Conservation (phyloP, 2,888 invertebrate species). For the Cantharis rufa region DNA sequence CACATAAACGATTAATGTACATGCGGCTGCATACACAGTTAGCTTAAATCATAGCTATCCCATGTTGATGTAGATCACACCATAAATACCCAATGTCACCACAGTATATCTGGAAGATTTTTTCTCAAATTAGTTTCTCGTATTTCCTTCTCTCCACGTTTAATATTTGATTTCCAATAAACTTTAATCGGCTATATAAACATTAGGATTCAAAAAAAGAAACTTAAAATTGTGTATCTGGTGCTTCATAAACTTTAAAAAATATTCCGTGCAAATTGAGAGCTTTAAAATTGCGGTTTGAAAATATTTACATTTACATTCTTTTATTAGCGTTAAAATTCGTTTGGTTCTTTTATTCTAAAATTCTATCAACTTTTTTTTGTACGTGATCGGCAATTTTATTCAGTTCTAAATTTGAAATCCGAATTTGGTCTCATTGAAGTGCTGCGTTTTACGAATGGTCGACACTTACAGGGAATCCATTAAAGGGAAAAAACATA, state of each 20-base stretch:
- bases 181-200: not conserved
- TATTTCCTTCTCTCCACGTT: not conserved
- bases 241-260: not conserved
- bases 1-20: not conserved
- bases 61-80: not conserved
- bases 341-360: slow-evolving; percentile 6
- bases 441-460: slow-evolving; percentile 7
- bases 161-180: not conserved
- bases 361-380: slow-evolving; percentile 4
- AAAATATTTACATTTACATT: not conserved
- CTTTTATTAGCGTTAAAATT: not conserved
- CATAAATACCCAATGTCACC: not conserved
- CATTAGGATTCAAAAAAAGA: not conserved
- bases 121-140: not conserved
- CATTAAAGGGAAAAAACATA: slow-evolving; percentile 6
- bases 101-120: not conserved
- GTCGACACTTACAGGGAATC: slow-evolving; percentile 4
- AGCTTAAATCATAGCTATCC: not conserved
- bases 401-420: slow-evolving; percentile 3
- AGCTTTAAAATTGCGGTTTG: not conserved
- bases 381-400: slow-evolving; percentile 6
- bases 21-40: not conserved
- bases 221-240: not conserved
- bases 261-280: not conserved
- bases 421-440: not conserved